phyloP scores from a whole-genome alignment of 2,113 vertebrate species.

The Solea senegalensis region DNA sequence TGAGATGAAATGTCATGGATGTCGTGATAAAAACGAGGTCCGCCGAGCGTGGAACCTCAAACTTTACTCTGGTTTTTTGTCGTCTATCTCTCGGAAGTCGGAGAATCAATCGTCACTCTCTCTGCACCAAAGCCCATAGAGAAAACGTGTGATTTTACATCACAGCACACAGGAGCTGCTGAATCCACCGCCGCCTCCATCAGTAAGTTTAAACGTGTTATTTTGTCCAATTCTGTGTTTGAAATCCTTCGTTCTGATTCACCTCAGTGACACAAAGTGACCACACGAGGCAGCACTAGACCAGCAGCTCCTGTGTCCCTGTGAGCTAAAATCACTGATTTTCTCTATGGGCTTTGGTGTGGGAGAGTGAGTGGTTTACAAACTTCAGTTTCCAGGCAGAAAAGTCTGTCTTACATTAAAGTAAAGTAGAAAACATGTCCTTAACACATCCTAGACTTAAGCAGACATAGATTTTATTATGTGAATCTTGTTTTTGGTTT shows the following conservation, averaged over 20 bases:
- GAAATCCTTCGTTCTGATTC: neutral
- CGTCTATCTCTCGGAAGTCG: neutral
- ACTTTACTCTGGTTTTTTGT: neutral
- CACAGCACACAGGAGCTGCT: neutral
- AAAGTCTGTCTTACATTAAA: no score
- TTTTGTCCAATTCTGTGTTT: neutral
- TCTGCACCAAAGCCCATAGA: neutral
- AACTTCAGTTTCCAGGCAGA: no score
- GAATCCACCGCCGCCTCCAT: neutral
- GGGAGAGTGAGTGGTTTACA: no score
- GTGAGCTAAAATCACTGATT: no score
- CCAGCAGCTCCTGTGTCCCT: no score
- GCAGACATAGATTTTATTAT: no score
- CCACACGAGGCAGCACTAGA: no score
- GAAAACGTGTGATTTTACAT: neutral
- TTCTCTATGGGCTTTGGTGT: no score
- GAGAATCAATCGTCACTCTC: neutral
- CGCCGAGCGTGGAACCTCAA: neutral
- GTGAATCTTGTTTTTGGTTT: no score
- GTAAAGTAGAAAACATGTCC: no score
- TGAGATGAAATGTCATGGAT: constrained; percentile 70
- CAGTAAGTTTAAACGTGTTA: neutral
- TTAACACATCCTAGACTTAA: no score
- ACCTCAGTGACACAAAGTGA: neutral
- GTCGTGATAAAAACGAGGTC: constrained; percentile 41